These are phyloP conservation scores for Siniperca obscura DNA, from an alignment of 2,797 vertebrate species.

Conservation along the genomic window DNA sequence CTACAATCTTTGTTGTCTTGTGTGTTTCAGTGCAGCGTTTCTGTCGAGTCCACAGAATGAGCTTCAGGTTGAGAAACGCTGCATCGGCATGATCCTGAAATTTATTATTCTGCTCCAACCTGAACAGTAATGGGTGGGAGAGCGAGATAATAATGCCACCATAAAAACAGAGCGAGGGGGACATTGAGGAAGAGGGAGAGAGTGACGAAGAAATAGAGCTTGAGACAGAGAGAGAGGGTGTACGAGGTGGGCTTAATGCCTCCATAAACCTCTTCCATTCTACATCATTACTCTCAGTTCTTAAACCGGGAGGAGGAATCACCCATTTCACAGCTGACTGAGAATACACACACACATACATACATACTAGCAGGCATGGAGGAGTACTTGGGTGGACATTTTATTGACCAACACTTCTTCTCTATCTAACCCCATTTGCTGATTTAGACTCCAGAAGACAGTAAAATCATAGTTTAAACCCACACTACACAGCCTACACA, in stretches of 20 bases:
- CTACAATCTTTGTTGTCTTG: constrained; percentile 53
- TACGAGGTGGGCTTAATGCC: constrained; percentile 73
- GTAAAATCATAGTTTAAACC: constrained; percentile 66
- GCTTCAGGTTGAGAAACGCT: constrained; percentile 72
- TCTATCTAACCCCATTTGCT: constrained; percentile 69
- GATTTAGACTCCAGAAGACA: constrained; percentile 62
- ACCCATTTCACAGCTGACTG: constrained; percentile 75
- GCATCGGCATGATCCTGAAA: constrained; percentile 77
- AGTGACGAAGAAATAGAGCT: constrained; percentile 51
- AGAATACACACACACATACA: constrained; percentile 49
- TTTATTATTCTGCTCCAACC: constrained; percentile 80
- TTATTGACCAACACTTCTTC: constrained; percentile 77
- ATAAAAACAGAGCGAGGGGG: constrained; percentile 77
- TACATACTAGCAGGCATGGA: constrained; percentile 32
- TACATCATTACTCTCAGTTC: constrained; percentile 80
- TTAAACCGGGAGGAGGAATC: constrained; percentile 76
- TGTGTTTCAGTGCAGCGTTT: constrained; percentile 63
- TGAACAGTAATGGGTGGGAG: constrained; percentile 79
- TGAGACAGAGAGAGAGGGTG: constrained; percentile 47
- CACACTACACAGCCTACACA: constrained; percentile 39
- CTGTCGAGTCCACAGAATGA: constrained; percentile 78
- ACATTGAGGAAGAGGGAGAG: constrained; percentile 41
- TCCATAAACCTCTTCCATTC: constrained; percentile 80
- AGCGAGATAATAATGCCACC: constrained; percentile 78
- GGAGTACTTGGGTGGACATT: constrained; percentile 53